Evolutionary conservation across 1,140 invertebrate genomes (phyloP).

Genomic region (Chelonus insularis): DNA sequence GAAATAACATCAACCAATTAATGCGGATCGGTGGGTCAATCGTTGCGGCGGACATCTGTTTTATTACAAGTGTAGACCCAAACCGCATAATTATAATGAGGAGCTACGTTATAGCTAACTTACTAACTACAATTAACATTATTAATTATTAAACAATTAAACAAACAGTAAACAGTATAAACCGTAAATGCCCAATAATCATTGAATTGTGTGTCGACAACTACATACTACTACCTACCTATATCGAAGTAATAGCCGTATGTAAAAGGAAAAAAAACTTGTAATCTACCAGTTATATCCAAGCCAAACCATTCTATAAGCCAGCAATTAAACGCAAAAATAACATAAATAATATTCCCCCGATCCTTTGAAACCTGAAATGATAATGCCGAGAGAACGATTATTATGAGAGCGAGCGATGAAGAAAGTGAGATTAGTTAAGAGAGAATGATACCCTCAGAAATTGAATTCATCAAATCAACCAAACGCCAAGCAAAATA

Average conservation of each 20-base stretch:
- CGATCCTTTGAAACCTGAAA: neutral
- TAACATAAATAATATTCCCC: slow-evolving; percentile 38
- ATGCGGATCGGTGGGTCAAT: slow-evolving; percentile 9
- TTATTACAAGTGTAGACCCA: slow-evolving; percentile 57
- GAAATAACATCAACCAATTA: no score
- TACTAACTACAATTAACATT: slow-evolving; percentile 62
- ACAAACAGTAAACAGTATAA: slow-evolving; percentile 62
- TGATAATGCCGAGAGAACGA: slow-evolving; percentile 6
- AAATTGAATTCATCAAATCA: slow-evolving; percentile 19
- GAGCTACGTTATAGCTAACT: slow-evolving; percentile 60
- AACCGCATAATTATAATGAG: slow-evolving; percentile 57
- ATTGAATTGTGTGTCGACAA: slow-evolving; percentile 63
- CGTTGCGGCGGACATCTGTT: slow-evolving; percentile 20
- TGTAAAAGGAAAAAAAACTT: slow-evolving; percentile 60
- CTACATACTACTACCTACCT: slow-evolving; percentile 62
- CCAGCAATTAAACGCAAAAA: slow-evolving; percentile 53
- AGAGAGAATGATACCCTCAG: slow-evolving; percentile 10
- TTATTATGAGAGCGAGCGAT: slow-evolving; percentile 11
- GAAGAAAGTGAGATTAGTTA: slow-evolving; percentile 2
- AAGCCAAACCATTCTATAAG: slow-evolving; percentile 60
- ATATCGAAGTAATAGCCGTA: slow-evolving; percentile 63
- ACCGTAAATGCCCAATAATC: slow-evolving; percentile 61
- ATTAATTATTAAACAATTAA: slow-evolving; percentile 62
- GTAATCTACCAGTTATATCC: slow-evolving; percentile 61
- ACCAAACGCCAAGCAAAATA: slow-evolving; percentile 30